Percentiles rank a stretch among this genome's conserved stretches.
Conservation (phyloP, 2,888 invertebrate species). For the Steinernema carpocapsae region DNA sequence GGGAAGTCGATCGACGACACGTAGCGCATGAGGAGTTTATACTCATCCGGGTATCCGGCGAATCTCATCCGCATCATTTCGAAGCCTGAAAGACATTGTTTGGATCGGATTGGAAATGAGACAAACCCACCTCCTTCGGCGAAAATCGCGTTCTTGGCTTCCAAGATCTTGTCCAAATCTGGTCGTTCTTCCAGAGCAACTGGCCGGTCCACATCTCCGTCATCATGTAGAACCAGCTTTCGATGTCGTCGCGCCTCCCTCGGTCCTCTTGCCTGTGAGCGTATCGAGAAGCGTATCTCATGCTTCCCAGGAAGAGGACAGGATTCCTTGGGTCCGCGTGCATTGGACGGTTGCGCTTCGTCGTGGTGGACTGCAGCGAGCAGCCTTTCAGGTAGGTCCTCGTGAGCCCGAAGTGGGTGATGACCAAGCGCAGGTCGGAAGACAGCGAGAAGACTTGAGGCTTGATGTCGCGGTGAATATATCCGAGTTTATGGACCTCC, state of each 20-base stretch:
- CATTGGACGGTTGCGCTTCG: not conserved
- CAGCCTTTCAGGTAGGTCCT: constrained; percentile 4
- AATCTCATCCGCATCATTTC: not conserved
- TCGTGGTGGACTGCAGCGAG: not conserved
- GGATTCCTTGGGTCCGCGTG: not conserved
- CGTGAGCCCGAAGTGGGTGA: not conserved
- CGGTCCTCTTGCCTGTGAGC: not conserved
- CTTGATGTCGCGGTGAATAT: not conserved
- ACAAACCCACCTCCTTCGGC: not conserved
- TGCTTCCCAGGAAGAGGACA: not conserved
- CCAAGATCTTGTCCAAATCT: not conserved
- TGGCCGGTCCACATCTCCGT: not conserved
- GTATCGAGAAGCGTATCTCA: not conserved
- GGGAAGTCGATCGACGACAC: not conserved
- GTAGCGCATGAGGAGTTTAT: not conserved
- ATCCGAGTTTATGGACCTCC: constrained; percentile 1
- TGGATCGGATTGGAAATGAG: not conserved
- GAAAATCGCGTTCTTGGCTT: constrained; percentile 8
- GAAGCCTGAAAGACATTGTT: not conserved
- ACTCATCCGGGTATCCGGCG: constrained; percentile 2
- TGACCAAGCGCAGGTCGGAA: not conserved
- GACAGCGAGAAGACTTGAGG: constrained; percentile 7
- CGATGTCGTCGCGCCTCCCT: not conserved
- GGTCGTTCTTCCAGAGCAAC: not conserved
- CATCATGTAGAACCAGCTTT: constrained; percentile 14